Base-by-base conservation (phyloP, 2,113 vertebrate genomes). In the Catharus minimus region DNA sequence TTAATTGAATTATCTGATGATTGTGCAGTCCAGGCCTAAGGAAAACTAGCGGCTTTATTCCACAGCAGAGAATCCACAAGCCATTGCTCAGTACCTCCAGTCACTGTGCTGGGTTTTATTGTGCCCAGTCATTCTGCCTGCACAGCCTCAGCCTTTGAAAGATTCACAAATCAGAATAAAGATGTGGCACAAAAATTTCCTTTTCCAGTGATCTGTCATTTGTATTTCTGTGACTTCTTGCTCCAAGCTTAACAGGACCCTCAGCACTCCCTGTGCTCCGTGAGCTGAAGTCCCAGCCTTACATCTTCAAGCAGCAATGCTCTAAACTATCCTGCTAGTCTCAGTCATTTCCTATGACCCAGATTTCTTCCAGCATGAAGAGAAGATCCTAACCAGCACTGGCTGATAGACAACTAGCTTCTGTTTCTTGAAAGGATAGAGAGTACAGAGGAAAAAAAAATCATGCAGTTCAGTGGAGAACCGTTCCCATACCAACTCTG, bases 401-500 rank as follows among this genome's bases (percentile, higher is more conserved):
- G 72, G 78, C 74, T 89, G 92, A 95, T 49, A 88, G 39, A 91
- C 39, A 90, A 68, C 86, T 85, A 86, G 44, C 81, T 89, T 85
- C 84, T 91, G 73, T 49, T 95, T 90, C 82, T 87, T 91, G 74
- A 90, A 92, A 95, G 61, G 67, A 77, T 3, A 73, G 39, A 84
- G 57, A 66, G 28, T 65, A 79, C 11, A 82, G 47, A 64, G 79
- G 18, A 2, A 41, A 79, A 79, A 73, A 73, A 91, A 64, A 56
- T 50, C 67, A 81, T 18, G 22, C 55, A 78, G 82, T 76, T 92
- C 72, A 58, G 39, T n/a, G 24, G 67, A 80, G 80, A 95, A 87
- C 60, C 0, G 6, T 50, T 80, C 69, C 91, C 47, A 68, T 66
- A 89, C 77, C 67, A 57, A 82, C 69, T 44, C 67, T 82, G 75